A percentile compares a stretch with the other conserved stretches of the same genome.
These are phyloP conservation scores for Berghia stephanieae DNA, from an alignment of 1,140 invertebrate genomes.

Conservation along the genomic window DNA sequence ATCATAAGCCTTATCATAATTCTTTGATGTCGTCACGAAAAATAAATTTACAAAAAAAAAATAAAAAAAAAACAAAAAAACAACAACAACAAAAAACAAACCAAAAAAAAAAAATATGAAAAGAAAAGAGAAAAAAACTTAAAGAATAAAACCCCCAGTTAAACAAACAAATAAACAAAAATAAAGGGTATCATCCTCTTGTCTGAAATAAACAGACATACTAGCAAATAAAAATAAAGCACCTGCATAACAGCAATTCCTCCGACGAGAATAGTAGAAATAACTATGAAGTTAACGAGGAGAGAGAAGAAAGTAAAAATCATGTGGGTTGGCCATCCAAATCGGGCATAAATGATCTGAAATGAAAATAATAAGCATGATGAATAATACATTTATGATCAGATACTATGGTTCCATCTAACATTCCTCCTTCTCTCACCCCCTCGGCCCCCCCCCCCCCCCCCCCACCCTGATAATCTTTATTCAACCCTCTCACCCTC, in stretches of 20 bases:
- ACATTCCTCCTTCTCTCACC: background rate
- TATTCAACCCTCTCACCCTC: background rate
- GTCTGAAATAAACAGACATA: constrained; percentile 1
- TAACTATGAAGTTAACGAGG: constrained; percentile 60
- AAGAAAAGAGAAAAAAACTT: too few species aligned
- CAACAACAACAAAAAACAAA: too few species aligned
- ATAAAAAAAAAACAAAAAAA: too few species aligned
- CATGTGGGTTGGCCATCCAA: constrained; percentile 57
- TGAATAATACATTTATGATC: background rate
- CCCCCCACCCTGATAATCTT: background rate
- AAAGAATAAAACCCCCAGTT: too few species aligned
- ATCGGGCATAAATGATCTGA: constrained; percentile 60
- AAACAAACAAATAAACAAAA: too few species aligned
- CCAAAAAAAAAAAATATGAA: too few species aligned
- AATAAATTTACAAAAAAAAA: too few species aligned
- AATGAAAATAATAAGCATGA: background rate
- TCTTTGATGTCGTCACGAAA: too few species aligned
- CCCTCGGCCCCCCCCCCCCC: background rate
- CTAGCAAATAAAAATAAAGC: constrained; percentile 40
- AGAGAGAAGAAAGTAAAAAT: constrained; percentile 59
- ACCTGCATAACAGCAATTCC: constrained; percentile 66
- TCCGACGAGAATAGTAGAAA: constrained; percentile 42
- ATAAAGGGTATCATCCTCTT: too few species aligned
- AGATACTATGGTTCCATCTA: background rate
- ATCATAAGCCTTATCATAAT: too few species aligned